Evolutionary conservation across 2,888 invertebrate genomes (phyloP).

Genomic region (Aproaerema taeniolella): DNA sequence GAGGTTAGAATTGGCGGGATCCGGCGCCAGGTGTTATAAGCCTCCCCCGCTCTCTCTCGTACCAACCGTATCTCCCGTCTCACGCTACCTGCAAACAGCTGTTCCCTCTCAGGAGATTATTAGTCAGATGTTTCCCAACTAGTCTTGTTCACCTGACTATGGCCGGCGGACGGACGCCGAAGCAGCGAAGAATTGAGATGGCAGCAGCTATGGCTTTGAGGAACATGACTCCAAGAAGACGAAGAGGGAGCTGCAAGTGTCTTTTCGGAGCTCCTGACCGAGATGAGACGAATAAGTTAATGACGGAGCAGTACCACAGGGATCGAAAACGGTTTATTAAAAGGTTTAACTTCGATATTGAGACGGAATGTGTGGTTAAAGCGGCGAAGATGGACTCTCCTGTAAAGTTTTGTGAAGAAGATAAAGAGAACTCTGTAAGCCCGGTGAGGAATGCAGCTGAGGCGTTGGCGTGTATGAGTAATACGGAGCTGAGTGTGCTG

Average conservation of each 20-base stretch:
- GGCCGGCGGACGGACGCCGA: constrained; percentile 70
- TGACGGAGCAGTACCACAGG: constrained; percentile 76
- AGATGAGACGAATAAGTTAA: constrained; percentile 75
- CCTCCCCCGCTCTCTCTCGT: constrained; percentile 51
- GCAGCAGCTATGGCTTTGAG: constrained; percentile 59
- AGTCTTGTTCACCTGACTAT: constrained; percentile 54
- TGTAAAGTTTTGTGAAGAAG: constrained; percentile 62
- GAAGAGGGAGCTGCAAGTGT: constrained; percentile 74
- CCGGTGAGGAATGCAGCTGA: constrained; percentile 55
- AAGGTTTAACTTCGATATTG: constrained; percentile 79
- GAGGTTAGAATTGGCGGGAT: constrained; percentile 75
- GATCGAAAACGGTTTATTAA: constrained; percentile 77
- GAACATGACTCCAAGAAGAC: constrained; percentile 49
- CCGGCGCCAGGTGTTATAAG: constrained; percentile 63
- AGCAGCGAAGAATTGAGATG: constrained; percentile 63
- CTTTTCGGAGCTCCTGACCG: constrained; percentile 79
- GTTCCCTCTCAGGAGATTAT: constrained; percentile 72
- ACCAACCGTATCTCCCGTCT: constrained; percentile 37
- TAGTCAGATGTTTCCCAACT: constrained; percentile 76
- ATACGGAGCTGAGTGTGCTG: constrained; percentile 57
- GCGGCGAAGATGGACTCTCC: constrained; percentile 60
- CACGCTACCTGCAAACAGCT: constrained; percentile 68
- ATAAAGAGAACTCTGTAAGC: constrained; percentile 53
- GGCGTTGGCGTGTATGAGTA: constrained; percentile 58
- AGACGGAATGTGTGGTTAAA: constrained; percentile 57